Evolutionary conservation across 2,888 invertebrate species (phyloP).

Genomic region (Iselma pallidipennis): DNA sequence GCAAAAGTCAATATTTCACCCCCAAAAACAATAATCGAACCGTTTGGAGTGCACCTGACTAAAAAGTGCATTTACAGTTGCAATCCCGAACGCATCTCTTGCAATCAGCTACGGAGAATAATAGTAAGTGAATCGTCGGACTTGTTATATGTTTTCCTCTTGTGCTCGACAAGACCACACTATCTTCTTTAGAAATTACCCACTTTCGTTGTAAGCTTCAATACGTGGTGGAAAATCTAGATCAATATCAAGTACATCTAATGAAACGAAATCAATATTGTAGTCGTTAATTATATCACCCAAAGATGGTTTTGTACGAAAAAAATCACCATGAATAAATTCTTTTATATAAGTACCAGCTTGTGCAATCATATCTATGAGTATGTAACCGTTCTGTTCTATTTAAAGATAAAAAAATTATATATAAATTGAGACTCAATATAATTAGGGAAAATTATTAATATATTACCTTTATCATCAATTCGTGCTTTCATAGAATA

Average conservation of each 20-base stretch:
- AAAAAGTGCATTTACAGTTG: too few relatives aligned
- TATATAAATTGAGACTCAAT: slow-evolving; percentile 44
- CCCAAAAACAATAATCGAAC: too few relatives aligned
- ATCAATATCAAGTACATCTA: slow-evolving; percentile 83
- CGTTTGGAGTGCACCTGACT: too few relatives aligned
- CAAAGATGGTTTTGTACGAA: slow-evolving; percentile 81
- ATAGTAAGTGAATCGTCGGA: too few relatives aligned
- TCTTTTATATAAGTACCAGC: slow-evolving; percentile 98
- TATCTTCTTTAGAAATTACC: too few relatives aligned
- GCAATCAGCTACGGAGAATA: too few relatives aligned
- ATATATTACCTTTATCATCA: background rate
- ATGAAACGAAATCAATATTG: slow-evolving; percentile 83
- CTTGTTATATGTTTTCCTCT: too few relatives aligned
- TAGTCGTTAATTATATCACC: slow-evolving; percentile 67
- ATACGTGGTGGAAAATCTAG: slow-evolving; percentile 53
- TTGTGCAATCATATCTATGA: slow-evolving; percentile 73
- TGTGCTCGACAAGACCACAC: too few relatives aligned
- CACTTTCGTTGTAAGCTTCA: too few relatives aligned
- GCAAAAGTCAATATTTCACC: too few relatives aligned
- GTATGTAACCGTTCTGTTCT: background rate
- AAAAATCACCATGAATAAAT: slow-evolving; percentile 95
- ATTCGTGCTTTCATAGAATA: slow-evolving; percentile 64
- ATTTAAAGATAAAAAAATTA: slow-evolving; percentile 65
- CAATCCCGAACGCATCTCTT: too few relatives aligned
- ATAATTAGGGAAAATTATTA: slow-evolving; percentile 49